Evolutionary conservation across 2,113 vertebrate genomes (phyloP).

Genomic region (Antigone vipio): DNA sequence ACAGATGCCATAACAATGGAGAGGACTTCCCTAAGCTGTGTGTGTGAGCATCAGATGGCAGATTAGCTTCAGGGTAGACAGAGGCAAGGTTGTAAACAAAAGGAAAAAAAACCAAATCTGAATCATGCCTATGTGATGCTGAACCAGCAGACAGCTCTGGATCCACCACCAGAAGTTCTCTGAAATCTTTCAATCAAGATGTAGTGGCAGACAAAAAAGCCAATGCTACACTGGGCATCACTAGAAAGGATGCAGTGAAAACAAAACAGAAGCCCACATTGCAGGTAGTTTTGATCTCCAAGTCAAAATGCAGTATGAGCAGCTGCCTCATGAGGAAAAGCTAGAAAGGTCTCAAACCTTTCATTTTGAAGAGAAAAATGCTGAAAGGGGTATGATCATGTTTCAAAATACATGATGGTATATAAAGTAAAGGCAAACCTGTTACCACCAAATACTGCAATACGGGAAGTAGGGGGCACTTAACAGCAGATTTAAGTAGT

Average conservation of each 20-base stretch:
- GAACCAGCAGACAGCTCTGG: neutral
- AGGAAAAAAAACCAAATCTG: neutral
- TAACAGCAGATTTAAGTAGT: neutral
- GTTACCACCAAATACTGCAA: neutral
- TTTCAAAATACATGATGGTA: neutral
- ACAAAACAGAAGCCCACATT: neutral
- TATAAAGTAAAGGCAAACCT: neutral
- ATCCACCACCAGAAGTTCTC: neutral
- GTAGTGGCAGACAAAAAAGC: neutral
- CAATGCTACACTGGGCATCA: neutral
- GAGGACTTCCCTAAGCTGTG: neutral
- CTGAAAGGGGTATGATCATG: neutral
- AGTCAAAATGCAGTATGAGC: neutral
- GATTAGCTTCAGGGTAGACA: neutral
- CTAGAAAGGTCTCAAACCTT: neutral
- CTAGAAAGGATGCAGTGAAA: neutral
- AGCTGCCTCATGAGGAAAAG: neutral
- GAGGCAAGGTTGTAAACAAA: neutral
- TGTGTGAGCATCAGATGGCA: neutral
- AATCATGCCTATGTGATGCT: neutral
- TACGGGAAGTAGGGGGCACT: neutral
- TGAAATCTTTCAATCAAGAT: neutral
- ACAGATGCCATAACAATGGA: neutral
- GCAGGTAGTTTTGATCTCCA: neutral
- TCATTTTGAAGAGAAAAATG: neutral